Base-by-base conservation (phyloP, 2,797 vertebrate genomes). In the Carapus acus region DNA sequence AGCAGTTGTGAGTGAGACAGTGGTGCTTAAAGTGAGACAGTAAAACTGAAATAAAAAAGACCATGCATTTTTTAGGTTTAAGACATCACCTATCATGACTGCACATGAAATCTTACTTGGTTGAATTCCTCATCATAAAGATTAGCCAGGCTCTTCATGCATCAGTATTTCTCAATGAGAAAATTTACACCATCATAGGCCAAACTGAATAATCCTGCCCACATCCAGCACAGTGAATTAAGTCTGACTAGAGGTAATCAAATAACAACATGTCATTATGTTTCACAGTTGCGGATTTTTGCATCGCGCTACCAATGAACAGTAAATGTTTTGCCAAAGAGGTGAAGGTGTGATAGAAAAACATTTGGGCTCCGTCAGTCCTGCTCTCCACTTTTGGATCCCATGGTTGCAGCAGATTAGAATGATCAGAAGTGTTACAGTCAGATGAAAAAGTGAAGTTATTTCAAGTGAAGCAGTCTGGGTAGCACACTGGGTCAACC, bases 111-210 rank as follows among this genome's bases (percentile, higher is more conserved):
- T 46, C 1, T 21, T 43, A 24, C 49, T 43, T 20, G 0, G 11
- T 21, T 57, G 8, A 21, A n/a, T 41, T 54, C 14, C 21, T 33
- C 21, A 55, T 67, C 21, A 43, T n/a, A 43, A 1, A 2, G 43
- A 29, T 53, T 21, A 64, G 60, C 54, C 67, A 67, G n/a, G n/a
- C 33, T 42, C 63, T 69, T 67, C 69, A 61, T 45, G 46, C 55
- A 55, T 21, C 49, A 13, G 40, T 31, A 54, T 33, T 37, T 31
- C 19, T 47, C 18, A 43, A 60, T 21, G 17, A 0, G 44, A 14
- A 17, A 19, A 13, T 62, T 54, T n/a, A 13, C 23, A 62, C 20
- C 21, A 27, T 49, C 37, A 59, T 5, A 40, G 61, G 31, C 59
- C 54, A 58, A 58, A 59, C 42, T n/a, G 45, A 58, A 43, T 36